A percentile compares a stretch with the other conserved stretches of the same genome.
phyloP scores from a whole-genome alignment of 1,140 invertebrate species.

The Laodelphax striatellus region DNA sequence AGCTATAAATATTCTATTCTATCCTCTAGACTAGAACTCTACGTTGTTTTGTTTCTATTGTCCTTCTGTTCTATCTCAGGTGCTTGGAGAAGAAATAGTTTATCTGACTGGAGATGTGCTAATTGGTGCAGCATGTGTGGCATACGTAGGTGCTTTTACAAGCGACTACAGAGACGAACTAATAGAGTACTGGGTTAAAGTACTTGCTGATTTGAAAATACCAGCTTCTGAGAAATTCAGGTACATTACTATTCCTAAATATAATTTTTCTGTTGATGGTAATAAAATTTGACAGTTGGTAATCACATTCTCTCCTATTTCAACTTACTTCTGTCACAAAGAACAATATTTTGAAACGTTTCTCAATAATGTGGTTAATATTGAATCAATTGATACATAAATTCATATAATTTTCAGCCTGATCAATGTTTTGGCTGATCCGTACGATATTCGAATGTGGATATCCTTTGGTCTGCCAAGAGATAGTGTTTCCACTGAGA shows the following conservation, averaged over 20 bases:
- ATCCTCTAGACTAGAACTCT: too few species aligned
- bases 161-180: conserved; percentile 56
- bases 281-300: too few species aligned
- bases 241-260: background rate
- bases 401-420: conserved; percentile 41
- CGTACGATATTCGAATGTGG: conserved; percentile 74
- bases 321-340: too few species aligned
- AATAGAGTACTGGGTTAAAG: conserved; percentile 50
- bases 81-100: conserved; percentile 28
- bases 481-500: conserved; percentile 75
- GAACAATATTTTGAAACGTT: too few species aligned
- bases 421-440: conserved; percentile 61
- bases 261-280: conserved; percentile 31
- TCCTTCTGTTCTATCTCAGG: too few species aligned
- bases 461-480: conserved; percentile 69
- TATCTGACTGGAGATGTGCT: conserved; percentile 71
- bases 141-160: conserved; percentile 82
- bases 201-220: conserved; percentile 48
- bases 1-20: too few species aligned
- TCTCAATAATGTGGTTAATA: too few species aligned
- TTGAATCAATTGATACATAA: background rate
- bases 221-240: conserved; percentile 51
- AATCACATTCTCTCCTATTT: too few species aligned
- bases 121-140: conserved; percentile 70
- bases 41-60: conserved; percentile 1